These are phyloP conservation scores for Perodicticus potto DNA, from an alignment of 2,797 vertebrate genomes.

Conservation along the genomic window DNA sequence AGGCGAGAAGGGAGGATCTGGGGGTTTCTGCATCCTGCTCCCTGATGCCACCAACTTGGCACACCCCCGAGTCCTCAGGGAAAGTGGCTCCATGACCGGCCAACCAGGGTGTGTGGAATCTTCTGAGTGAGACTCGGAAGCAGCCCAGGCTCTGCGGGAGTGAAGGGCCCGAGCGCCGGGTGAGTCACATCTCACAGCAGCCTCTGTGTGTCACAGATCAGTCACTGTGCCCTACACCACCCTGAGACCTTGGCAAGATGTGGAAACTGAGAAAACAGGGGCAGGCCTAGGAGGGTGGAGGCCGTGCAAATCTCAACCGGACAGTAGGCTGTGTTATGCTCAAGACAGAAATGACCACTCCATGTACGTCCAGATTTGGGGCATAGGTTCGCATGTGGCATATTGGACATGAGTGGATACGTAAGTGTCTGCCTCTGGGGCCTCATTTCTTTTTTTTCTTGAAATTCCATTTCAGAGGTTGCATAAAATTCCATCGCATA, in stretches of 20 bases:
- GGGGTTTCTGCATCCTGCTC: too few relatives aligned
- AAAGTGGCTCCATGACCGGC: rapidly evolving
- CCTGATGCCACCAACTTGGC: rapidly evolving
- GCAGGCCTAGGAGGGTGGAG: rapidly evolving
- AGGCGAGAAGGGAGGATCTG: too few relatives aligned
- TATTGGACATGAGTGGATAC: rapidly evolving
- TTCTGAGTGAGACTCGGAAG: too few relatives aligned
- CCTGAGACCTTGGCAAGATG: rapidly evolving
- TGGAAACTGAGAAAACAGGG: neutral
- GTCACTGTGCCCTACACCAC: rapidly evolving
- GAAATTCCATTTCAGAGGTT: neutral
- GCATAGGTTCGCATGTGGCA: neutral
- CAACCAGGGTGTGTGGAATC: neutral
- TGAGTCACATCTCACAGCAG: too few relatives aligned
- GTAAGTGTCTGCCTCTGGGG: rapidly evolving
- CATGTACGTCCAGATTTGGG: rapidly evolving
- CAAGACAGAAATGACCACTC: neutral
- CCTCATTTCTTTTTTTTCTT: neutral
- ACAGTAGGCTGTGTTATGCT: too few relatives aligned
- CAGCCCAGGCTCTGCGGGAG: neutral
- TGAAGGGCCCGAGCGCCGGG: neutral
- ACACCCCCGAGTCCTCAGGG: rapidly evolving
- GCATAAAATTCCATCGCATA: neutral
- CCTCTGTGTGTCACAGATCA: rapidly evolving
- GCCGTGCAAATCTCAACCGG: neutral